phyloP scores from a whole-genome alignment of 2,797 vertebrate species.

The Pantherophis alleghaniensis region DNA sequence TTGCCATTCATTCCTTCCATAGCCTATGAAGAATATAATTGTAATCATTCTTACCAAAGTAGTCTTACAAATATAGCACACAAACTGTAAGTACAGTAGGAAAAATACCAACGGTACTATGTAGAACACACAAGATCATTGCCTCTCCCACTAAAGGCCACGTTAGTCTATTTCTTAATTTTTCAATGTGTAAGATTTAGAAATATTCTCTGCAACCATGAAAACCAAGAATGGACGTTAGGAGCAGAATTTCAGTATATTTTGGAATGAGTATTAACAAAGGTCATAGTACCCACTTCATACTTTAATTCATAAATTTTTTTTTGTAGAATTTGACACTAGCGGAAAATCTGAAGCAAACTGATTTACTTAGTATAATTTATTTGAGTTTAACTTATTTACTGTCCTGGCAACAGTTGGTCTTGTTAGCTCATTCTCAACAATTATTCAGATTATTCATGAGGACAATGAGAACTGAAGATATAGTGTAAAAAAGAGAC shows the following conservation, averaged over 20 bases:
- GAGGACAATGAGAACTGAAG: background rate
- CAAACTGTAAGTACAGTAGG: background rate
- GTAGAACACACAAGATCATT: background rate
- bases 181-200: background rate
- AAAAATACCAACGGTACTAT: background rate
- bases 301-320: background rate
- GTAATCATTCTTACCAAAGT: background rate
- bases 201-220: background rate
- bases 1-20: conserved; percentile 98
- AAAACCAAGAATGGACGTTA: background rate
- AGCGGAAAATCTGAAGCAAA: background rate
- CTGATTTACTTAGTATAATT: background rate
- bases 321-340: background rate
- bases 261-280: background rate
- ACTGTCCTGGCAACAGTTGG: background rate
- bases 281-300: background rate
- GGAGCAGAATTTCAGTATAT: background rate
- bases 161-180: background rate
- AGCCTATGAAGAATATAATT: conserved; percentile 75
- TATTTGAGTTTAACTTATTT: background rate
- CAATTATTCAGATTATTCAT: background rate
- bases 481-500: too few relatives aligned
- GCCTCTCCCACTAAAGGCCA: background rate
- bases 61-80: background rate
- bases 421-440: background rate